Evolutionary conservation across 2,113 vertebrate genomes (phyloP).

Genomic region (Otolemur garnettii): DNA sequence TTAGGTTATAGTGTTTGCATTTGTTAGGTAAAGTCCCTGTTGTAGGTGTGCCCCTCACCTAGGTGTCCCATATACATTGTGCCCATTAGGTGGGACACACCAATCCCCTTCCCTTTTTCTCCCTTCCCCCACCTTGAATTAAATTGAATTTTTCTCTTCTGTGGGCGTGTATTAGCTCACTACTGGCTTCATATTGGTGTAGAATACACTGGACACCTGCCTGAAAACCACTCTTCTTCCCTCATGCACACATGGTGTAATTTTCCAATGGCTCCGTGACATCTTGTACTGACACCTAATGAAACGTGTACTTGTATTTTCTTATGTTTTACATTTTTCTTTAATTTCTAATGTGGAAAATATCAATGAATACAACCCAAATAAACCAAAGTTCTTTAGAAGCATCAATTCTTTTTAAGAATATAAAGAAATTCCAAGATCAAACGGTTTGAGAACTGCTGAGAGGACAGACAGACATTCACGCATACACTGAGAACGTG

Average conservation of each 20-base stretch:
- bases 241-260: not conserved
- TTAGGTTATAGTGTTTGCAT: too few species aligned
- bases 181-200: too few species aligned
- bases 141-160: too few species aligned
- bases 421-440: not conserved
- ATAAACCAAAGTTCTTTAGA: not conserved
- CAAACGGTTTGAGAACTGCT: not conserved
- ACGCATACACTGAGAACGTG: not conserved
- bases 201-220: too few species aligned
- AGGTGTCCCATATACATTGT: too few species aligned
- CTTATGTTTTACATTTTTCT: not conserved
- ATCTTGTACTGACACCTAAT: not conserved
- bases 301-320: not conserved
- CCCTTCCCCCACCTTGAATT: too few species aligned
- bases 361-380: constrained; percentile 1
- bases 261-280: not conserved
- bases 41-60: too few species aligned
- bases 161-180: too few species aligned
- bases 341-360: not conserved
- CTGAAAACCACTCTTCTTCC: not conserved
- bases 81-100: too few species aligned
- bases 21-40: too few species aligned
- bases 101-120: too few species aligned
- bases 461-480: not conserved
- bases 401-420: not conserved